Base-by-base conservation (phyloP, 1,140 invertebrate species). In the Atta texana region DNA sequence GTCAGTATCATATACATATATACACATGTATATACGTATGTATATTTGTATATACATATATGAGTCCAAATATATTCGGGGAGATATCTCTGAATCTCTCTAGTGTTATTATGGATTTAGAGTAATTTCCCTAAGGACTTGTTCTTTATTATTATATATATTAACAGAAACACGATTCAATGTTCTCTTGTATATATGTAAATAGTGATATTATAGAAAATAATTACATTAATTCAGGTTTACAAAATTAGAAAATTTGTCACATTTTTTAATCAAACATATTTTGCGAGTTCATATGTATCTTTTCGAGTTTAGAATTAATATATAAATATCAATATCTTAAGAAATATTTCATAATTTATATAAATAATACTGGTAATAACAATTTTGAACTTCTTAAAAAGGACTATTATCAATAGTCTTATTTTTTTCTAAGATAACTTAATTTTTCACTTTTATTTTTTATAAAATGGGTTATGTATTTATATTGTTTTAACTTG, bases 61-160 rank as follows among this genome's bases (percentile, higher is more conserved):
- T 10, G 24, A 39, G 4, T 61, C 2, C 21, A 44, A 34, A 28
- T 61, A 28, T 24, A 55, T 18, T 31, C 28, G 51, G 69, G 49
- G 4, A 31, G 24, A 31, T 74, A 51, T 74, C 55, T 74, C 71
- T 31, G 71, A 74, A 74, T 74, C 51, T 24, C 51, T 34, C 10
- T 74, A 53, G 71, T 74, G 51, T 74, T 74, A 51, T 28, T 28
- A n/a, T 31, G 71, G 28, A 21, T 34, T 51, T 55, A 55, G 18
- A 55, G 10, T 74, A 74, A 74, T 74, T 74, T 74, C 71, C 71
- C 71, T 34, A 31, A 55, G n/a, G 71, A 14, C 7, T 74, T 74
- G 18, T 74, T 74, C 49, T 31, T 74, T 31, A 16, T 6, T 24
- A 63, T 18, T 61, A 31, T 3, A 44, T 16, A 28, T n/a, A 44